These are phyloP conservation scores for Iguana delicatissima DNA, from an alignment of 2,797 vertebrate species.

Conservation along the genomic window DNA sequence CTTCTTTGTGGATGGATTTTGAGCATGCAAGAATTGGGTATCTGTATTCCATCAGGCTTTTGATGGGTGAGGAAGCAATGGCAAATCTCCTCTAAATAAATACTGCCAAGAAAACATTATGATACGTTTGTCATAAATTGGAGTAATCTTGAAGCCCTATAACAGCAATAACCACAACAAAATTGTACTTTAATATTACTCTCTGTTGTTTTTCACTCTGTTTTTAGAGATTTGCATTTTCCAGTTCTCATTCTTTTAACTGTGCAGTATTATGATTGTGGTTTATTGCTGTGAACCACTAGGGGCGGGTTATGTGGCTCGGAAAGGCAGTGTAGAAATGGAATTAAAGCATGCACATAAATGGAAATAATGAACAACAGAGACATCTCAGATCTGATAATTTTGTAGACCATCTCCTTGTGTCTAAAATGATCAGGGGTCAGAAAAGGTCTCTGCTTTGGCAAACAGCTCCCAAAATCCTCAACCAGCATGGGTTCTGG, in stretches of 20 bases:
- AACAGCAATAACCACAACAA: too few species aligned
- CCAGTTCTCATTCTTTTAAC: neutral
- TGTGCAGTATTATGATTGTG: neutral
- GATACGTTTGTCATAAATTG: too few species aligned
- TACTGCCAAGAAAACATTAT: too few species aligned
- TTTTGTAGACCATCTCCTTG: accelerated
- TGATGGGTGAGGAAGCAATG: too few species aligned
- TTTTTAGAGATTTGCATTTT: neutral
- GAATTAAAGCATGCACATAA: neutral
- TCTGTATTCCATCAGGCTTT: neutral
- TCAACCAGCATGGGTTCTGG: neutral
- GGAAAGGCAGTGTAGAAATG: neutral
- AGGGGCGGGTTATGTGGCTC: neutral
- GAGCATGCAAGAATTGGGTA: neutral
- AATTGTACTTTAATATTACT: neutral
- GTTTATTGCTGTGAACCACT: neutral
- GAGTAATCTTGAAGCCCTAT: too few species aligned
- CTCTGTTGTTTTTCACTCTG: neutral
- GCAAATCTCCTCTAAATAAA: too few species aligned
- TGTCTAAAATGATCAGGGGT: accelerated
- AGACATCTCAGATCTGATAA: neutral
- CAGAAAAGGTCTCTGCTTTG: neutral
- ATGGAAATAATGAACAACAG: neutral
- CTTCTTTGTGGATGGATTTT: neutral
- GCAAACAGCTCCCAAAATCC: neutral